A percentile compares a stretch with the other conserved stretches of the same genome.
phyloP scores from a whole-genome alignment of 1,140 invertebrate genomes.

The Manduca sexta region DNA sequence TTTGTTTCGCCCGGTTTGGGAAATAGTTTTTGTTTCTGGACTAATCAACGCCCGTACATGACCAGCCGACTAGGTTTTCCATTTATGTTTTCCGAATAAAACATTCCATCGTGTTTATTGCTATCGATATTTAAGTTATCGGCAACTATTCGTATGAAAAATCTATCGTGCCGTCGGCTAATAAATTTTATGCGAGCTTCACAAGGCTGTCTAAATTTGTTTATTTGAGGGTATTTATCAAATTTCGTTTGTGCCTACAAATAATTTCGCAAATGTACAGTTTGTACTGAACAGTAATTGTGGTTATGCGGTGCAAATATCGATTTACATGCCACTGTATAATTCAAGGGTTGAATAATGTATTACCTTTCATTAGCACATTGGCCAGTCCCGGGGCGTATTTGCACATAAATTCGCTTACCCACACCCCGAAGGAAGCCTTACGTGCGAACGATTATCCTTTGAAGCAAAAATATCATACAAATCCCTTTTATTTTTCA shows the following conservation, averaged over 20 bases:
- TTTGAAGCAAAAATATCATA: conserved; percentile 24
- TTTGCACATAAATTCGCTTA: conserved; percentile 70
- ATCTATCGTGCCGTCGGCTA: too few species aligned
- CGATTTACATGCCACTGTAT: conserved; percentile 72
- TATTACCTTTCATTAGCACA: conserved; percentile 73
- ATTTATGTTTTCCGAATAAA: conserved; percentile 57
- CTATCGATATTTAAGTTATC: too few species aligned
- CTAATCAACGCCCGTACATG: conserved; percentile 67
- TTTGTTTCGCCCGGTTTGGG: conserved; percentile 62
- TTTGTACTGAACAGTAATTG: conserved; percentile 36
- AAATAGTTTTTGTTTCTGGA: conserved; percentile 70
- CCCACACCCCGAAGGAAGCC: conserved; percentile 53
- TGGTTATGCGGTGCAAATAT: conserved; percentile 68
- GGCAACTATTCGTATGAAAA: too few species aligned
- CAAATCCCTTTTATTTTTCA: conserved; percentile 17
- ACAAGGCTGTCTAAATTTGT: too few species aligned
- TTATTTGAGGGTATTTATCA: conserved; percentile 6
- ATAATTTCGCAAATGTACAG: conserved; percentile 1
- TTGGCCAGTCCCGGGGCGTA: conserved; percentile 63
- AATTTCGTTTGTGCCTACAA: conserved; percentile 18
- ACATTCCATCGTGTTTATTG: conserved; percentile 25
- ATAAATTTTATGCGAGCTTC: too few species aligned
- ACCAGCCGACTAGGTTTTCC: conserved; percentile 51
- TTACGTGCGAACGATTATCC: conserved; percentile 63
- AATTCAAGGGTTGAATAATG: conserved; percentile 72